Percentiles rank a stretch among this genome's conserved stretches.
These are phyloP conservation scores for Masnerella sp. DNA, from an alignment of 2,888 invertebrate genomes.

Conservation along the genomic window DNA sequence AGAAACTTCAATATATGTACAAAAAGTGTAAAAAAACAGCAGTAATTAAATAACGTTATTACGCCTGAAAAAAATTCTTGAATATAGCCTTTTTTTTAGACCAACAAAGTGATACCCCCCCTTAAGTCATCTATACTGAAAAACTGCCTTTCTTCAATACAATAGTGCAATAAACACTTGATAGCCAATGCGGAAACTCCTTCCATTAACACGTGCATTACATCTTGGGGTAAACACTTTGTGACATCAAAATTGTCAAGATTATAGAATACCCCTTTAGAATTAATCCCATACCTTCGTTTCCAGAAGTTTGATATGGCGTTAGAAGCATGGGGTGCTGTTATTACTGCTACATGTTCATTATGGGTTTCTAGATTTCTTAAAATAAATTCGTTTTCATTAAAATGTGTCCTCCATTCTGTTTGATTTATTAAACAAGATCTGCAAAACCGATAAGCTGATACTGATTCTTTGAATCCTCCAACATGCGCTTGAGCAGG, in stretches of 20 bases:
- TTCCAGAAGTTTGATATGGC: slow-evolving; percentile 39
- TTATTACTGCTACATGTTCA: neutral
- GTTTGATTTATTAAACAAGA: slow-evolving; percentile 33
- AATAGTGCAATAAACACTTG: slow-evolving; percentile 49
- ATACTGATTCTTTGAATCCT: slow-evolving; percentile 59
- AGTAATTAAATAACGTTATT: no score
- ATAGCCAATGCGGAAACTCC: slow-evolving; percentile 34
- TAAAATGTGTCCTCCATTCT: slow-evolving; percentile 14
- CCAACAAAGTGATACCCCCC: no score
- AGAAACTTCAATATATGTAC: no score
- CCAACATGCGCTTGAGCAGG: slow-evolving; percentile 57
- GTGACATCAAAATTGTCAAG: slow-evolving; percentile 26
- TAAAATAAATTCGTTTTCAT: neutral
- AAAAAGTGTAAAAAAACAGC: no score
- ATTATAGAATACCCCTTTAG: slow-evolving; percentile 8
- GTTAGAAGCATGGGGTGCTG: neutral
- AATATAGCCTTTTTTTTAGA: no score
- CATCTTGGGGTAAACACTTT: slow-evolving; percentile 51
- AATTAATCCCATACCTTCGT: slow-evolving; percentile 44
- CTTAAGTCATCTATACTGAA: slow-evolving; percentile 61
- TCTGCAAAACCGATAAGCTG: slow-evolving; percentile 56
- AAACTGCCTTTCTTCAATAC: slow-evolving; percentile 48
- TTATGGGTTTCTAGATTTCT: neutral
- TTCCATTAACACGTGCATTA: slow-evolving; percentile 62
- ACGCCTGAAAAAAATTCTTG: no score